phyloP scores from a whole-genome alignment of 1,140 invertebrate species.

The Ylistrum balloti region DNA sequence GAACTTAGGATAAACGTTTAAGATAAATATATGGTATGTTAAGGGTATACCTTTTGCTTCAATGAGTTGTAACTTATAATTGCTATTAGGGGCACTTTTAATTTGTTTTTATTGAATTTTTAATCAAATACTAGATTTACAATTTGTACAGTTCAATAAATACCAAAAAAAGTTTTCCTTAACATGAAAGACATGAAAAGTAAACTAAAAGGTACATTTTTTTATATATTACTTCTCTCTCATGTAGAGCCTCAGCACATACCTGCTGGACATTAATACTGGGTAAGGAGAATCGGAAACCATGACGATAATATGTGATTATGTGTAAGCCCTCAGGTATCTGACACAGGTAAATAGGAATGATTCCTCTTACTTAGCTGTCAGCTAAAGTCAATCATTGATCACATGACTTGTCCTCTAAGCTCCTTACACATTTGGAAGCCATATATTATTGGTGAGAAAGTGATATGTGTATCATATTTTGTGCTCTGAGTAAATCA shows the following conservation, averaged over 20 bases:
- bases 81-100: too few species aligned
- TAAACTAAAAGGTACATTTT: too few species aligned
- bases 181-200: background rate
- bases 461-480: background rate
- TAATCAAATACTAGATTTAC: too few species aligned
- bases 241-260: background rate
- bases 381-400: conserved; percentile 27
- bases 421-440: conserved; percentile 23
- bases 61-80: too few species aligned
- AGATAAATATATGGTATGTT: background rate
- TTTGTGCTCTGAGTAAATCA: background rate
- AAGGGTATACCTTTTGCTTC: background rate
- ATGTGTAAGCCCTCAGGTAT: background rate
- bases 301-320: conserved; percentile 34
- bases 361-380: background rate
- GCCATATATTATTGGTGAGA: background rate
- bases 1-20: background rate
- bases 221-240: too few species aligned
- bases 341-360: background rate
- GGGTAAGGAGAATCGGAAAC: conserved; percentile 23
- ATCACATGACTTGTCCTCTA: background rate
- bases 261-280: conserved; percentile 25
- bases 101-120: background rate
- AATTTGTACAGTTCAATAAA: background rate
- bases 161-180: too few species aligned